Evolutionary conservation across 2,888 invertebrate species (phyloP).

Genomic region (Aporophyla nigra): DNA sequence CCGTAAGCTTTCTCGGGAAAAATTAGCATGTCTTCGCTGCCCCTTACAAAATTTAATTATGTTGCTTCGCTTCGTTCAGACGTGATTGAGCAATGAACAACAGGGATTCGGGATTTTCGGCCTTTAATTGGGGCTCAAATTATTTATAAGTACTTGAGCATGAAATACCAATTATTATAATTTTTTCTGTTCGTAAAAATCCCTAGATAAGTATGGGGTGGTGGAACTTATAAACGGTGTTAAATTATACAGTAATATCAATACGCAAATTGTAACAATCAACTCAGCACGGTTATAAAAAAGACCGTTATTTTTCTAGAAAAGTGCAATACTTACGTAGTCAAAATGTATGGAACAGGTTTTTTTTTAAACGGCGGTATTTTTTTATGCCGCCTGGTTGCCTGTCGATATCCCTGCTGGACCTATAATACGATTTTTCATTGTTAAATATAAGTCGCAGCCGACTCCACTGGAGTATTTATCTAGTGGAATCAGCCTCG

Average conservation of each 20-base stretch:
- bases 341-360: neutral
- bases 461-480: too few relatives aligned
- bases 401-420: too few relatives aligned
- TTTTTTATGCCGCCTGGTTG: too few relatives aligned
- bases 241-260: too few relatives aligned
- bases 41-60: conserved; percentile 48
- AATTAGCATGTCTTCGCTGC: conserved; percentile 38
- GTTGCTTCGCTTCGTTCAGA: conserved; percentile 21
- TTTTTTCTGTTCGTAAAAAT: neutral
- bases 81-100: conserved; percentile 41
- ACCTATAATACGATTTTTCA: too few relatives aligned
- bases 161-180: neutral
- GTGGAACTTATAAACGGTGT: neutral
- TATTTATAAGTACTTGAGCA: neutral
- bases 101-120: conserved; percentile 24
- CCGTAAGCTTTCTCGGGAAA: conserved; percentile 29
- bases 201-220: neutral
- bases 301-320: too few relatives aligned
- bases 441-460: too few relatives aligned
- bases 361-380: too few relatives aligned
- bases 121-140: conserved; percentile 20
- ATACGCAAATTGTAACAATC: too few relatives aligned
- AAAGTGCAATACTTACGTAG: too few relatives aligned
- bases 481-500: too few relatives aligned
- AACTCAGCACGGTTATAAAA: too few relatives aligned